Evolutionary conservation across 2,113 vertebrate genomes (phyloP), one percentile per base, ranked within the genome.

Genomic region (Muntiacus muntjak): DNA sequence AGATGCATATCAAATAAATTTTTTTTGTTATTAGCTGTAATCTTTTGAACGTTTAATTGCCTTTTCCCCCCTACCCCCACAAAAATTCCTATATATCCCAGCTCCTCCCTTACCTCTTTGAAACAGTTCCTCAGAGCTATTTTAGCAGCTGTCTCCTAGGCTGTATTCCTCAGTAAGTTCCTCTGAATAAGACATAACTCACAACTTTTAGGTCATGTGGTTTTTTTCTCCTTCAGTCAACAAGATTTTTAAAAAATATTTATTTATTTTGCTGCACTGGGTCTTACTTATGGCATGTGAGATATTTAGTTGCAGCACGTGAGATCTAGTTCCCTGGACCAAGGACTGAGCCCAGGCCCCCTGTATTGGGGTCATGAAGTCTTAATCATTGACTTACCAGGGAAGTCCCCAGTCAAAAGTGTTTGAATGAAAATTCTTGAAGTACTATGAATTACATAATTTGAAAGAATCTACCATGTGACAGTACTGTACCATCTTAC

Each of bases 361-460:
- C 3, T 1, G 21, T 23, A 14, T 1, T 74, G 21, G 21, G 36
- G 23, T 40, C 36, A 74, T 74, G 11, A 36, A 74, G 11, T 25
- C 67, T 74, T 40, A 6, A 23, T 43, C 21, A 74, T 36, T 74
- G 36, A 74, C 21, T 74, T 43, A 74, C 25, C 71, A 43, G 36
- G 71, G 71, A 74, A 74, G 71, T 43, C 71, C 6, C 36, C 71
- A 23, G 47, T 82, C 79, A 54, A 52, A 52, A 57, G 26, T 0
- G 92, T 92, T 86, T 82, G 92, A 95, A 85, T 95, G 40, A 95
- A 89, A 87, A 92, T 60, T 79, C 26, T 55, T 76, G 74, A 93
- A 96, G 21, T 13, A 25, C 11, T 87, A 19, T 85, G 94, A 96
- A 67, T 74, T 52, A 83, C 1, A 4, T 83, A 91, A 81, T 87